Evolutionary conservation across 2,888 invertebrate genomes (phyloP).

Genomic region (Aphodius granarius): DNA sequence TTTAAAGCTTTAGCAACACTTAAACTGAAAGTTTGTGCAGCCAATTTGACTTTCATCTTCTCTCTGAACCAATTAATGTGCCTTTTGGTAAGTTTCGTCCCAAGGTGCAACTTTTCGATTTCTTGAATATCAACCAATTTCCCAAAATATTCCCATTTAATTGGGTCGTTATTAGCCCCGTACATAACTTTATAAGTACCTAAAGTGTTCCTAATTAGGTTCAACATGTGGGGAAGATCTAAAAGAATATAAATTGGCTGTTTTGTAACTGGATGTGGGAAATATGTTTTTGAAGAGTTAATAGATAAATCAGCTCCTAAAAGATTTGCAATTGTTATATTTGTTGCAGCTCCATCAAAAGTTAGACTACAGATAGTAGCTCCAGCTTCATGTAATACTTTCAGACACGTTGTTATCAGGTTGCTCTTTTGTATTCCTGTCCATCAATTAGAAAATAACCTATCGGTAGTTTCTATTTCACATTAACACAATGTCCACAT

Average conservation of each 20-base stretch:
- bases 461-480: constrained; percentile 33
- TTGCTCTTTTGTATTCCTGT: constrained; percentile 17
- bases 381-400: constrained; percentile 10
- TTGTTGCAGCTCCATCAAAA: constrained; percentile 37
- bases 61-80: constrained; percentile 30
- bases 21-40: constrained; percentile 36
- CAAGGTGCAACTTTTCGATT: constrained; percentile 33
- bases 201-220: constrained; percentile 34
- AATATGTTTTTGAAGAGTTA: constrained; percentile 25
- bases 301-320: constrained; percentile 11
- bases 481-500: constrained; percentile 37
- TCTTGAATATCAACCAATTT: constrained; percentile 34
- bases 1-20: constrained; percentile 33
- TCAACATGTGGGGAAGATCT: constrained; percentile 38
- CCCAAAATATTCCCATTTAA: constrained; percentile 34
- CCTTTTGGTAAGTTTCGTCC: constrained; percentile 31
- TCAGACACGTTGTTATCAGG: constrained; percentile 15
- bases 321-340: constrained; percentile 25
- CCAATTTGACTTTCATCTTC: constrained; percentile 38
- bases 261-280: constrained; percentile 33
- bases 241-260: constrained; percentile 30
- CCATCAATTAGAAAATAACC: constrained; percentile 31
- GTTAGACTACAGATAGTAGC: constrained; percentile 28
- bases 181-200: constrained; percentile 24
- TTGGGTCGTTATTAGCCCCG: constrained; percentile 23